Percentiles rank a stretch among this genome's conserved stretches.
phyloP scores from a whole-genome alignment of 2,797 vertebrate species.

The Chlorospingus flavigularis region DNA sequence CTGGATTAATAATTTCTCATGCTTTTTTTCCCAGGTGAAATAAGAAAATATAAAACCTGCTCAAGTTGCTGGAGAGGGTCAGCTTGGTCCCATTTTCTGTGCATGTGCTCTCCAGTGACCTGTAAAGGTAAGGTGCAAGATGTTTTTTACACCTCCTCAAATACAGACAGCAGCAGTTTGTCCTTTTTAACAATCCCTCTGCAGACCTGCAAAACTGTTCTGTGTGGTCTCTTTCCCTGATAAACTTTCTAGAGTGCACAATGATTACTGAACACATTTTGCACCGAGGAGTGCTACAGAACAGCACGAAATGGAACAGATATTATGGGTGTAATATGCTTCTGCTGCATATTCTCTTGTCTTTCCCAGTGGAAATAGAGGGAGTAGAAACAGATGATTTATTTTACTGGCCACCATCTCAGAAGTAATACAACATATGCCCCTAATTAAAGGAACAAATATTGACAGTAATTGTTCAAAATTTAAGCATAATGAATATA shows the following conservation, averaged over 20 bases:
- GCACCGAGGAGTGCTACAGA: not conserved
- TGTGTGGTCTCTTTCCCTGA: not conserved
- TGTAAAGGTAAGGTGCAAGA: not conserved
- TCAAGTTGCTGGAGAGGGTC: not conserved
- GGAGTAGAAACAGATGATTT: not conserved
- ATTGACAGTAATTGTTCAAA: not conserved
- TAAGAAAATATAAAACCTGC: not conserved
- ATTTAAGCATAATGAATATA: not conserved
- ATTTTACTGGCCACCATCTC: not conserved
- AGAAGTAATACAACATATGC: not conserved
- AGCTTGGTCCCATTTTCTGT: not conserved
- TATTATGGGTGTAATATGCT: not conserved
- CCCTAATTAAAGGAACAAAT: not conserved
- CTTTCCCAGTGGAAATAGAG: not conserved
- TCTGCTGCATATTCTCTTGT: not conserved
- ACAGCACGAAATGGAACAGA: not conserved
- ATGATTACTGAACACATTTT: not conserved
- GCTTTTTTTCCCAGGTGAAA: not conserved
- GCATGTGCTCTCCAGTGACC: not conserved
- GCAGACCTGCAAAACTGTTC: not conserved
- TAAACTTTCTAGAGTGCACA: not conserved
- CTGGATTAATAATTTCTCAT: not conserved
- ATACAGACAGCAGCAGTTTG: not conserved
- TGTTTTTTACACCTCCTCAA: not conserved
- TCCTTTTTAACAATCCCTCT: not conserved